Evolutionary conservation across 2,113 vertebrate species (phyloP).

Genomic region (Microcebus griseorufus): DNA sequence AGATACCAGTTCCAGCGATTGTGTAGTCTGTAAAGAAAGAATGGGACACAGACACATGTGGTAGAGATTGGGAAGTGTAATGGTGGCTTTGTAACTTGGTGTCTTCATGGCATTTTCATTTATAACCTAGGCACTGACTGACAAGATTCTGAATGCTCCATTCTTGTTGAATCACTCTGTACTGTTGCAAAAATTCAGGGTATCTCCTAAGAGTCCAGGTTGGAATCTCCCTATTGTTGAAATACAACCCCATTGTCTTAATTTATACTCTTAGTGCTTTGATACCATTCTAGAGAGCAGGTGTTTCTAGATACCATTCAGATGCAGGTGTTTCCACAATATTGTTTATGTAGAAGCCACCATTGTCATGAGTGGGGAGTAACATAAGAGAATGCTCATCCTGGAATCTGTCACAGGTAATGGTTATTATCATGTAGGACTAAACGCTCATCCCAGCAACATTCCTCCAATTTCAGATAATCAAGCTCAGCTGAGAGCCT

Average conservation of each 20-base stretch:
- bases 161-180: neutral
- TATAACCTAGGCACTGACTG: neutral
- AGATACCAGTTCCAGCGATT: neutral
- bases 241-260: neutral
- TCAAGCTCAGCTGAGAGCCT: neutral
- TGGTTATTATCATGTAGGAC: neutral
- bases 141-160: neutral
- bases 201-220: neutral
- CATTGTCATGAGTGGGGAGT: neutral
- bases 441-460: neutral
- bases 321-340: fast-evolving
- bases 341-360: neutral
- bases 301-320: too few species aligned
- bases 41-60: neutral
- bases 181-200: neutral
- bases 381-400: neutral
- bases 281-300: neutral
- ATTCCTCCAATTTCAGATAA: neutral
- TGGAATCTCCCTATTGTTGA: neutral
- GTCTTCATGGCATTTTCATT: fast-evolving
- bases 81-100: neutral
- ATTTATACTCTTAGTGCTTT: too few species aligned
- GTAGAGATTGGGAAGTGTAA: neutral
- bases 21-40: too few species aligned
- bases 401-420: neutral